These are phyloP conservation scores for Oxycera nigricornis DNA, from an alignment of 2,888 invertebrate genomes.

Conservation along the genomic window DNA sequence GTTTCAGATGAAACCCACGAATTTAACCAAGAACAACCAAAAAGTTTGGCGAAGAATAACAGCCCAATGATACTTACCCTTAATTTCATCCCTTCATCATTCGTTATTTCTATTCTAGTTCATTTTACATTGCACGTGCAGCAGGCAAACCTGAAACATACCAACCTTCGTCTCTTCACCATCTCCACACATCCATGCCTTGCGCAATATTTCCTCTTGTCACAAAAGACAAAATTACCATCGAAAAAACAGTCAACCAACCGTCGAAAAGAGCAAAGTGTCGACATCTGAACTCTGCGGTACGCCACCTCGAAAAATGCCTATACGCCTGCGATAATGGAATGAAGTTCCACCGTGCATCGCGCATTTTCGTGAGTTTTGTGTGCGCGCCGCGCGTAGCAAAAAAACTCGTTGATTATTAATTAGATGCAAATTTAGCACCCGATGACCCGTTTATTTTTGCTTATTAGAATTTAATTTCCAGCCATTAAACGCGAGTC, in stretches of 20 bases:
- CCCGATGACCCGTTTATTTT: constrained; percentile 39
- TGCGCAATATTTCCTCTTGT: neutral
- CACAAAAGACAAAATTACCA: neutral
- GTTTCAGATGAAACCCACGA: too few species aligned
- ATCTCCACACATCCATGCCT: neutral
- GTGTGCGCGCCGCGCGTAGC: neutral
- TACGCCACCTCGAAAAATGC: constrained; percentile 16
- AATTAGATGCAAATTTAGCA: constrained; percentile 46
- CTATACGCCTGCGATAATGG: constrained; percentile 3
- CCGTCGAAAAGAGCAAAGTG: constrained; percentile 40
- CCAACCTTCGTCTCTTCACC: constrained; percentile 6
- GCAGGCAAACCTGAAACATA: too few species aligned
- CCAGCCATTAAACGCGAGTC: neutral
- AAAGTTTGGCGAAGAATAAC: too few species aligned
- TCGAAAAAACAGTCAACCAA: constrained; percentile 3
- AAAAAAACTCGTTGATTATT: constrained; percentile 48
- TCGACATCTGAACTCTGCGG: constrained; percentile 26
- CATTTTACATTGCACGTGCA: too few species aligned
- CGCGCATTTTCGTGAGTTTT: neutral
- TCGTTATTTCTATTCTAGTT: too few species aligned
- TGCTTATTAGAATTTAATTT: constrained; percentile 35
- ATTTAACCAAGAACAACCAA: too few species aligned
- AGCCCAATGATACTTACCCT: too few species aligned
- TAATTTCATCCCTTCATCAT: too few species aligned
- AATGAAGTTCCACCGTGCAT: neutral